Evolutionary conservation across 2,113 vertebrate species (phyloP).

Genomic region (Engraulis encrasicolus): DNA sequence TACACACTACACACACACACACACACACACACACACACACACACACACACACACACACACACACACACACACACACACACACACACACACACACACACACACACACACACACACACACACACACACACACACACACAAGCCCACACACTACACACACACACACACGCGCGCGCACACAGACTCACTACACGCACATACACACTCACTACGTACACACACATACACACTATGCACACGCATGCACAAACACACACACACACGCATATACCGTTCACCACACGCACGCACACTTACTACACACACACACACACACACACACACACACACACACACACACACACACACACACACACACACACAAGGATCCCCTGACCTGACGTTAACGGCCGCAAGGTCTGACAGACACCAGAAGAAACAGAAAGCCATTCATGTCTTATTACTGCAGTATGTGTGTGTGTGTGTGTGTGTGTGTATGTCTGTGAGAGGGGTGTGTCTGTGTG

Average conservation of each 20-base stretch:
- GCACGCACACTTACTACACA: neutral
- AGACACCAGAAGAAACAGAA: neutral
- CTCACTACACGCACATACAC: neutral
- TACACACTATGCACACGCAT: neutral
- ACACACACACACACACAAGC: neutral
- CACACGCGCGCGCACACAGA: slow-evolving; percentile 6
- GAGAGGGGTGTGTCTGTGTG: neutral
- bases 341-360: neutral
- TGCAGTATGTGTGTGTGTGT: neutral
- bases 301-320: too few species aligned
- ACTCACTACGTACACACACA: neutral
- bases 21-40: slow-evolving; percentile 7
- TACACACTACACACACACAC: neutral
- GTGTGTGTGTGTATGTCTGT: neutral
- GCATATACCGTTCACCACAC: too few species aligned
- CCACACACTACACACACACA: neutral
- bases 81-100: neutral
- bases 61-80: slow-evolving; percentile 3
- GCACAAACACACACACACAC: slow-evolving; percentile 4
- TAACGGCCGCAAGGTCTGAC: neutral
- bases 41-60: neutral
- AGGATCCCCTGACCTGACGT: neutral
- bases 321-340: neutral
- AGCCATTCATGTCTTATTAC: neutral
- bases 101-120: neutral